Evolutionary conservation across 2,797 vertebrate genomes (phyloP).

Genomic region (Bryconaethiops microstoma): DNA sequence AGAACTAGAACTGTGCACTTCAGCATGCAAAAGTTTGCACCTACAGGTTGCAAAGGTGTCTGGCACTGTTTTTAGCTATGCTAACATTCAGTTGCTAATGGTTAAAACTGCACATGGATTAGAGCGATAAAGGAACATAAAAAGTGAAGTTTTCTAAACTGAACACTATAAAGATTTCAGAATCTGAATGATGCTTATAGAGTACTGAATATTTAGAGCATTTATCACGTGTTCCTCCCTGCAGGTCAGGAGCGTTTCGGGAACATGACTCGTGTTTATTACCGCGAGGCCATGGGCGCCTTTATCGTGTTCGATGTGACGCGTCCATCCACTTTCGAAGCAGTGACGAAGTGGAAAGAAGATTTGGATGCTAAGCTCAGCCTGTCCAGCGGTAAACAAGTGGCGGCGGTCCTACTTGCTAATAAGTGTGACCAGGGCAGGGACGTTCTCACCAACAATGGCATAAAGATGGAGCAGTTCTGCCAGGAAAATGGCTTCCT

Average conservation of each 20-base stretch:
- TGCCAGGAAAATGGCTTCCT: slow-evolving; percentile 95
- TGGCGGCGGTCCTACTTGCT: slow-evolving; percentile 91
- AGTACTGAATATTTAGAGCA: no score
- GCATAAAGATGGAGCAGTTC: slow-evolving; percentile 95
- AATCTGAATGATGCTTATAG: neutral
- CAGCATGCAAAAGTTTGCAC: no score
- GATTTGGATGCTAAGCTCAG: slow-evolving; percentile 95
- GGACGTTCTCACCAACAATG: slow-evolving; percentile 84
- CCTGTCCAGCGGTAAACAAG: slow-evolving; percentile 87
- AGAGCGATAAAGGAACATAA: no score
- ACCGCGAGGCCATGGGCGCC: slow-evolving; percentile 95
- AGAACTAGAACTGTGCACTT: no score
- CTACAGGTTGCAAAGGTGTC: no score
- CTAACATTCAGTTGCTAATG: no score
- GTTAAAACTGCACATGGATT: no score
- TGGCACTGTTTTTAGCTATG: no score
- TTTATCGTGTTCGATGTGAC: slow-evolving; percentile 96
- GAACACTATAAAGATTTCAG: neutral
- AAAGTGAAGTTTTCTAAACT: neutral
- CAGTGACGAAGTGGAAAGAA: slow-evolving; percentile 95
- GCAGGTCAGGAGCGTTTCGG: slow-evolving; percentile 97
- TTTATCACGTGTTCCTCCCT: neutral
- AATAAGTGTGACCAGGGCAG: slow-evolving; percentile 96
- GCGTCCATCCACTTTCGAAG: slow-evolving; percentile 91
- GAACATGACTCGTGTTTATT: slow-evolving; percentile 98